Conservation (phyloP, 2,113 vertebrate species). For the Rhegmatorhina hoffmannsi region DNA sequence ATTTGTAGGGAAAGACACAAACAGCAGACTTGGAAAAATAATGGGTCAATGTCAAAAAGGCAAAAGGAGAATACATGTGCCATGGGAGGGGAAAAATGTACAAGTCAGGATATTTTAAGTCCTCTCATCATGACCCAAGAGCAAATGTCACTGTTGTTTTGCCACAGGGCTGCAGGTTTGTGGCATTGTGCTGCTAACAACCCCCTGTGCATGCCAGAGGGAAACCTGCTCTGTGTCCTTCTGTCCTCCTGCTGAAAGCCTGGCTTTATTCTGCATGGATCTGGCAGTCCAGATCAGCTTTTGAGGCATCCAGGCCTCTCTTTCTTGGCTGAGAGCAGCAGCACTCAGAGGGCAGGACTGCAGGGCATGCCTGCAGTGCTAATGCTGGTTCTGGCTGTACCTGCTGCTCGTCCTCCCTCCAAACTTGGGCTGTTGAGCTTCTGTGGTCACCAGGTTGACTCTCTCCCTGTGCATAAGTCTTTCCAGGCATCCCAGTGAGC, state of each 20-base stretch:
- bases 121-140: background rate
- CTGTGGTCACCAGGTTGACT: background rate
- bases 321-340: background rate
- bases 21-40: background rate
- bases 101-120: background rate
- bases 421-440: background rate
- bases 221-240: slow-evolving; percentile 28
- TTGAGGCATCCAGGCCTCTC: background rate
- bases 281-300: background rate
- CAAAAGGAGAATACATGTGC: background rate
- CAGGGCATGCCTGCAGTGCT: background rate
- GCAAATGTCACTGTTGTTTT: background rate
- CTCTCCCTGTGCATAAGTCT: background rate
- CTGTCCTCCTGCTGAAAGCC: background rate
- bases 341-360: background rate
- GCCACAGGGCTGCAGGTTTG: background rate
- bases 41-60: fast-evolving
- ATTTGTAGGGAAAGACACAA: fast-evolving
- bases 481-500: slow-evolving; percentile 31
- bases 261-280: background rate
- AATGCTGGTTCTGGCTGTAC: background rate
- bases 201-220: fast-evolving
- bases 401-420: background rate
- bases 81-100: fast-evolving
- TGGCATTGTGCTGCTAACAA: background rate